These are phyloP conservation scores for Myiothlypis chrysogaster DNA, from an alignment of 2,797 vertebrate genomes.

Conservation along the genomic window DNA sequence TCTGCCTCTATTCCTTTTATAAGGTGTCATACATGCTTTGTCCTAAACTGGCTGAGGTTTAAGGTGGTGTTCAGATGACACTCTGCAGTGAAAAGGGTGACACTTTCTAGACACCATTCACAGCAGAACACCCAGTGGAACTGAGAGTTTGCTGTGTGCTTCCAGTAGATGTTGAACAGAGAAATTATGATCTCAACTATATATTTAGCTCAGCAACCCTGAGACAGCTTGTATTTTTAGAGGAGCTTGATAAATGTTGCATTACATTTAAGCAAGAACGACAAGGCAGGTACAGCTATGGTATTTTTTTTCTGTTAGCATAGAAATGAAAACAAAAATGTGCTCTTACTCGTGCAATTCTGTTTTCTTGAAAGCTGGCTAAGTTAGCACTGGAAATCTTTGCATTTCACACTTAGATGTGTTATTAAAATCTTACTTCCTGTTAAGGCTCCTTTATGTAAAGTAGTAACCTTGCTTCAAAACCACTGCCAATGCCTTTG, in stretches of 20 bases:
- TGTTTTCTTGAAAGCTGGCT: neutral
- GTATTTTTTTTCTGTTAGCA: neutral
- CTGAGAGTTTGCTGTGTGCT: neutral
- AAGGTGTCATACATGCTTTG: neutral
- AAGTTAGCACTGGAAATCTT: neutral
- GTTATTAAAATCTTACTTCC: neutral
- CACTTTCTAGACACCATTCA: neutral
- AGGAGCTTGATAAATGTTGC: constrained; percentile 58
- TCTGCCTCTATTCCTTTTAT: neutral
- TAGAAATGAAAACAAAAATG: neutral
- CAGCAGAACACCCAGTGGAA: neutral
- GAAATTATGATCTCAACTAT: constrained; percentile 46
- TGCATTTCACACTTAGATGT: constrained; percentile 7
- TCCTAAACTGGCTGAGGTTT: neutral
- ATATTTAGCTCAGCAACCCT: constrained; percentile 53
- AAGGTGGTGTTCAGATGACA: neutral
- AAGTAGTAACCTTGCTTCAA: neutral
- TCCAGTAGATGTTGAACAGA: neutral
- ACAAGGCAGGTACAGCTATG: neutral
- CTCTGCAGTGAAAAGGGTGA: neutral
- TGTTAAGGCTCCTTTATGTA: neutral
- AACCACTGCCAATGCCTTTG: neutral
- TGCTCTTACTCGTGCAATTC: neutral
- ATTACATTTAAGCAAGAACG: constrained; percentile 7
- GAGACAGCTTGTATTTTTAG: constrained; percentile 60